Evolutionary conservation across 2,888 invertebrate species (phyloP).

Genomic region (Erpobdella octoculata): DNA sequence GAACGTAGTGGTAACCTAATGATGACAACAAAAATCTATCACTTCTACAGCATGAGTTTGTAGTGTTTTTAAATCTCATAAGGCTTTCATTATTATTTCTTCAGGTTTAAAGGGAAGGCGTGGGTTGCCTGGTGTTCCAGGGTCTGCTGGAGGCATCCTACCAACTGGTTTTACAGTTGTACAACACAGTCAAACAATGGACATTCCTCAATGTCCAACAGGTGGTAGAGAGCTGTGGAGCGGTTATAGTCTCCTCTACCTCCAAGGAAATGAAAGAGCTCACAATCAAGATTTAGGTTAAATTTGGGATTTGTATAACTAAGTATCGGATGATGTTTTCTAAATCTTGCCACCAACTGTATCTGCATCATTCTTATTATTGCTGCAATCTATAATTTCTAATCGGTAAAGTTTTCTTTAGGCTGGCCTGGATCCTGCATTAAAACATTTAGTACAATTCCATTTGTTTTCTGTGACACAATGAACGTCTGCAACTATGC

Average conservation of each 20-base stretch:
- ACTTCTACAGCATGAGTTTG: too few relatives aligned
- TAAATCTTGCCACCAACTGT: neutral
- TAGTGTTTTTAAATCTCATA: too few relatives aligned
- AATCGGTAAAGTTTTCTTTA: slow-evolving; percentile 33
- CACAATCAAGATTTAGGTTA: slow-evolving; percentile 78
- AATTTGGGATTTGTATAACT: neutral
- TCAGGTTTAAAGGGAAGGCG: slow-evolving; percentile 36
- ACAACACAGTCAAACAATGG: slow-evolving; percentile 75
- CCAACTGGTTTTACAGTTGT: slow-evolving; percentile 78
- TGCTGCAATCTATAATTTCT: too few relatives aligned
- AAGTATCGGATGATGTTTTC: neutral
- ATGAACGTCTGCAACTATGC: slow-evolving; percentile 91
- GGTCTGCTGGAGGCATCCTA: slow-evolving; percentile 42
- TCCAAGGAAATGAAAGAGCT: slow-evolving; percentile 80
- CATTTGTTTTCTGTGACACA: slow-evolving; percentile 87
- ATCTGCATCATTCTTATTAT: neutral
- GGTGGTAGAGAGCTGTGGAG: slow-evolving; percentile 78
- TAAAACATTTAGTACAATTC: slow-evolving; percentile 87
- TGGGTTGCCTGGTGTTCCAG: slow-evolving; percentile 39
- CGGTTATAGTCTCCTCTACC: slow-evolving; percentile 83
- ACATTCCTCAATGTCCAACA: slow-evolving; percentile 73
- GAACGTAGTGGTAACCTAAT: too few relatives aligned
- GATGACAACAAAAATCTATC: neutral
- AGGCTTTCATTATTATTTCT: neutral
- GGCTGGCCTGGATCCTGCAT: slow-evolving; percentile 77